Evolutionary conservation across 2,797 vertebrate genomes (phyloP).

Genomic region (Poecilia velifera): DNA sequence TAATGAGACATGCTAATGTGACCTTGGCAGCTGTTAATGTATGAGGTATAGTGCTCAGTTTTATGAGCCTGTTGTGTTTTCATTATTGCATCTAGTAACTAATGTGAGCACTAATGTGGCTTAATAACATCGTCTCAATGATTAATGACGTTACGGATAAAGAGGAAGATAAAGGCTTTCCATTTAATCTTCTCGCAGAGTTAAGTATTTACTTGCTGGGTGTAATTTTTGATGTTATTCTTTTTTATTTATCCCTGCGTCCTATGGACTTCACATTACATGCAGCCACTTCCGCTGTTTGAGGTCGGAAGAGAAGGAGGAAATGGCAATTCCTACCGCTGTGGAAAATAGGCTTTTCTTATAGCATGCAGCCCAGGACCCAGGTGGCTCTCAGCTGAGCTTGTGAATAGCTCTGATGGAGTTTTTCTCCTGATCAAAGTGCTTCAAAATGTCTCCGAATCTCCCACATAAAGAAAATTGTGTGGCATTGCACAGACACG

Average conservation of each 20-base stretch:
- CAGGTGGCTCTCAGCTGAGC: conserved; percentile 64
- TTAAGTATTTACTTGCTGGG: conserved; percentile 63
- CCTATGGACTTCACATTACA: conserved; percentile 15
- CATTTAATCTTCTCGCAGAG: conserved; percentile 28
- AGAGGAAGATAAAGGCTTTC: conserved; percentile 42
- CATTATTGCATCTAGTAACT: conserved; percentile 27
- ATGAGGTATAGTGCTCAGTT: conserved; percentile 11
- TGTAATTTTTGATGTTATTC: conserved; percentile 15
- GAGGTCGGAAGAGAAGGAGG: conserved; percentile 43
- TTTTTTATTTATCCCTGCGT: conserved; percentile 24
- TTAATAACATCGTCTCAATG: conserved; percentile 35
- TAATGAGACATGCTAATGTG: conserved; percentile 29
- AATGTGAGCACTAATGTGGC: conserved; percentile 21
- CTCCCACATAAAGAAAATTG: conserved; percentile 35
- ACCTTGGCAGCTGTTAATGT: conserved; percentile 25
- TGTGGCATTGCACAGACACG: conserved; percentile 28
- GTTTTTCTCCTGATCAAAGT: conserved; percentile 24
- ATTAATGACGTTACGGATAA: conserved; percentile 24
- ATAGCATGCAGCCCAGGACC: conserved; percentile 39
- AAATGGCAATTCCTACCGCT: conserved; percentile 43
- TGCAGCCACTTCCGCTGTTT: conserved; percentile 25
- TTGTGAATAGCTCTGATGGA: conserved; percentile 29
- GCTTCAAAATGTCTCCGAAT: conserved; percentile 12
- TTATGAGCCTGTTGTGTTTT: conserved; percentile 29
- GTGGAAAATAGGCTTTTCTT: conserved; percentile 36